These are phyloP conservation scores for Cantharis rufa DNA, from an alignment of 2,888 invertebrate species.

Conservation along the genomic window DNA sequence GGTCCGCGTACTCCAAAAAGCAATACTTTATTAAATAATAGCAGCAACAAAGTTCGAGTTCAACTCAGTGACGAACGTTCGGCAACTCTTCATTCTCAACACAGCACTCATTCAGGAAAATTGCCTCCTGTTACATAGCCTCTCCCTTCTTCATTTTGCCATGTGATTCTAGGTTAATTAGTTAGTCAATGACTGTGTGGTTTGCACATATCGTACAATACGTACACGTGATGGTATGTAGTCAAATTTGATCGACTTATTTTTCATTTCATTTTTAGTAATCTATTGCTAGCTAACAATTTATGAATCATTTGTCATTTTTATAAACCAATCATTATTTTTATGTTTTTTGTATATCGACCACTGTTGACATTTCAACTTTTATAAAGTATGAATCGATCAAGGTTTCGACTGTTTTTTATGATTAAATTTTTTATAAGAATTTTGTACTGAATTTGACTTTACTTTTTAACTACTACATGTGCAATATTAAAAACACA, in stretches of 20 bases:
- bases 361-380: not conserved
- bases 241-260: constrained; percentile 37
- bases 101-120: constrained; percentile 53
- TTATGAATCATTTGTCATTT: not conserved
- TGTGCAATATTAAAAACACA: not conserved
- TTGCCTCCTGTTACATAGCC: constrained; percentile 55
- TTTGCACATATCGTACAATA: constrained; percentile 41
- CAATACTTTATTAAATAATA: constrained; percentile 48
- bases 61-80: constrained; percentile 53
- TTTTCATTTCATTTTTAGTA: constrained; percentile 29
- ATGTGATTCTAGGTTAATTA: constrained; percentile 44
- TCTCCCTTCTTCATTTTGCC: constrained; percentile 41
- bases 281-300: constrained; percentile 21
- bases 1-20: constrained; percentile 55
- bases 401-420: not conserved
- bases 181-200: constrained; percentile 37
- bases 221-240: constrained; percentile 34
- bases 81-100: constrained; percentile 50
- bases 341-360: not conserved
- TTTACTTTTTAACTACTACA: not conserved
- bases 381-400: not conserved
- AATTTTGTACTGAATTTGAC: not conserved
- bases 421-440: not conserved
- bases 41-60: constrained; percentile 54
- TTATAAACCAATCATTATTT: not conserved